A percentile compares a stretch with the other conserved stretches of the same genome.
Evolutionary conservation across 1,140 invertebrate genomes (phyloP).

Genomic region (Eupristina koningsbergeri): DNA sequence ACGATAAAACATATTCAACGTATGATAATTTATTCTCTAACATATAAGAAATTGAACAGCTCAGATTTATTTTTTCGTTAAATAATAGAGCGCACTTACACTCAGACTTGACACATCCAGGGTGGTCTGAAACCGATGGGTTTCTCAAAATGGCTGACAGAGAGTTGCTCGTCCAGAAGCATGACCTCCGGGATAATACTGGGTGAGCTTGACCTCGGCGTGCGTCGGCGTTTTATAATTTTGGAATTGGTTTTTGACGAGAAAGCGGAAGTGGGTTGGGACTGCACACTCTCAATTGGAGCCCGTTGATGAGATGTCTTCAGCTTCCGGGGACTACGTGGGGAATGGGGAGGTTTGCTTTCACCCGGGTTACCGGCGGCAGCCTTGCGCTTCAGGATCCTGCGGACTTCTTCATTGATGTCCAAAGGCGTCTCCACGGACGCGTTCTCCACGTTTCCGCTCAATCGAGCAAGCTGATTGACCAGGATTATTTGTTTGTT

Average conservation of each 20-base stretch:
- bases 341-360: background rate
- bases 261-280: constrained; percentile 42
- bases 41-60: no score
- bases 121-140: constrained; percentile 55
- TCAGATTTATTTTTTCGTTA: no score
- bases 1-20: no score
- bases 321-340: no score
- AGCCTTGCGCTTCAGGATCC: constrained; percentile 36
- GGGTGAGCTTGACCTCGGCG: background rate
- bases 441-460: constrained; percentile 62
- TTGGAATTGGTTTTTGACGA: constrained; percentile 52
- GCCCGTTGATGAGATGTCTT: background rate
- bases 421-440: constrained; percentile 63
- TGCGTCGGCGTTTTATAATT: constrained; percentile 2
- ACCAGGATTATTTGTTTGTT: background rate
- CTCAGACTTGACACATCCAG: constrained; percentile 53
- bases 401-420: constrained; percentile 64
- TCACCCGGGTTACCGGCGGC: background rate
- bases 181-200: constrained; percentile 53
- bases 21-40: no score
- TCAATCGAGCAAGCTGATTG: constrained; percentile 61
- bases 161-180: constrained; percentile 52
- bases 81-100: background rate
- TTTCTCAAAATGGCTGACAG: background rate
- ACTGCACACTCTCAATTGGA: background rate